Evolutionary conservation across 2,113 vertebrate genomes (phyloP), one percentile per base, ranked within the genome.

Genomic region (Parus major): DNA sequence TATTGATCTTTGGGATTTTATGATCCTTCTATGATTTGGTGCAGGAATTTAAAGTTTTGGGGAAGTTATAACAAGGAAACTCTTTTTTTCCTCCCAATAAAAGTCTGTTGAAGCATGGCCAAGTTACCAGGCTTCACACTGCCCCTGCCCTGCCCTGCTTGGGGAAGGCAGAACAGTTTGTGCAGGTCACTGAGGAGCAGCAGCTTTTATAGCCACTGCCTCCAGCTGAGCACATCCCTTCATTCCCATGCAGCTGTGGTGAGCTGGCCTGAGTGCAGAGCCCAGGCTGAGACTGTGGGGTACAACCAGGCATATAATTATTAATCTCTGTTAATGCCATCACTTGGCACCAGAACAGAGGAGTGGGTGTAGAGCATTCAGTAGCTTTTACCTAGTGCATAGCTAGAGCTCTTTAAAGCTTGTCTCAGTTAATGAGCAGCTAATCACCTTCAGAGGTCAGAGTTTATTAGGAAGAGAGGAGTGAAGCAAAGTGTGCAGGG

Each of bases 361-460:
- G 23, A 66, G 24, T 35, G 52, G 15, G 8, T 27, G 21, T 42
- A 75, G 56, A 71, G 18, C 7, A 75, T 64, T 90, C 47, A 63
- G 29, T 42, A 39, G 31, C 23, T 60, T 72, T 72, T 64, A 88
- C 46, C 49, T 63, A 79, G 42, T 46, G 39, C n/a, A 33, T 10
- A 66, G 20, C 5, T 23, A 15, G 39, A 81, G 36, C 11, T 70
- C 53, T 50, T 39, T 49, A 90, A 59, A 84, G 4, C 33, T 78
- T 84, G 39, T 27, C 44, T 50, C 41, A 23, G 18, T 87, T 75
- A 87, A 42, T 70, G 63, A 55, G 20, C 39, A 63, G 25, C 31
- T 78, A 55, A 75, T 39, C 56, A 91, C 82, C 39, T 92, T 84
- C 63, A 68, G 56, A 85, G 52, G 81, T 73, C 72, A 49, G 28